These are phyloP conservation scores for Uromys caudimaculatus DNA, from an alignment of 2,797 vertebrate genomes.

Conservation along the genomic window DNA sequence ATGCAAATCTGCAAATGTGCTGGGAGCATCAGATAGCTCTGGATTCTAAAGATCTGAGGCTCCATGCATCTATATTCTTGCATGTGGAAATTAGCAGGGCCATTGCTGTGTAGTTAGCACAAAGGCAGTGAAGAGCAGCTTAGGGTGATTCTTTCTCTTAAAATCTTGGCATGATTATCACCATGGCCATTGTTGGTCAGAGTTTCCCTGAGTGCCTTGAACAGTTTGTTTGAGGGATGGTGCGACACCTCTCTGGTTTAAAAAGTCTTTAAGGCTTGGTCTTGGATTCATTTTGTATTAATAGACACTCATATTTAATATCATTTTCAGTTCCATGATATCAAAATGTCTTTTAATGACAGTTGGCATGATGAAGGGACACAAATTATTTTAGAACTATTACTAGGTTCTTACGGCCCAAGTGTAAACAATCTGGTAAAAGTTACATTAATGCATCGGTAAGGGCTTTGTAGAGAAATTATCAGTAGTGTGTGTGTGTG, in stretches of 20 bases:
- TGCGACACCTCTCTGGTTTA: background rate
- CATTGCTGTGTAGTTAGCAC: background rate
- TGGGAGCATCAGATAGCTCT: background rate
- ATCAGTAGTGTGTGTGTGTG: background rate
- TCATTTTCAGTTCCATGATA: background rate
- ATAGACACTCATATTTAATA: background rate
- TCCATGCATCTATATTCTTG: background rate
- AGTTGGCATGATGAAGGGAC: background rate
- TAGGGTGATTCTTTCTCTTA: background rate
- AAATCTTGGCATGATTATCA: background rate
- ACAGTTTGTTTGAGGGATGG: background rate
- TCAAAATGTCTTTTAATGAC: background rate
- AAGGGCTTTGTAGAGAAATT: background rate
- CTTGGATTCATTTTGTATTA: background rate
- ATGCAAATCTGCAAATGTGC: background rate
- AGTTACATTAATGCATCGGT: background rate
- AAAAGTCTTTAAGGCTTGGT: background rate
- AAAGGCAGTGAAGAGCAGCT: background rate
- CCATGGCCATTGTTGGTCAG: background rate
- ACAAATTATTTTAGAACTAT: conserved; percentile 11
- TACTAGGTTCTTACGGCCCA: background rate
- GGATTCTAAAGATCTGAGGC: background rate
- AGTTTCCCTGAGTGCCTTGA: background rate
- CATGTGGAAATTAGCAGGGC: background rate
- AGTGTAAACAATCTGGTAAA: background rate